phyloP scores from a whole-genome alignment of 2,113 vertebrate genomes.

The Sebastes schlegelii region DNA sequence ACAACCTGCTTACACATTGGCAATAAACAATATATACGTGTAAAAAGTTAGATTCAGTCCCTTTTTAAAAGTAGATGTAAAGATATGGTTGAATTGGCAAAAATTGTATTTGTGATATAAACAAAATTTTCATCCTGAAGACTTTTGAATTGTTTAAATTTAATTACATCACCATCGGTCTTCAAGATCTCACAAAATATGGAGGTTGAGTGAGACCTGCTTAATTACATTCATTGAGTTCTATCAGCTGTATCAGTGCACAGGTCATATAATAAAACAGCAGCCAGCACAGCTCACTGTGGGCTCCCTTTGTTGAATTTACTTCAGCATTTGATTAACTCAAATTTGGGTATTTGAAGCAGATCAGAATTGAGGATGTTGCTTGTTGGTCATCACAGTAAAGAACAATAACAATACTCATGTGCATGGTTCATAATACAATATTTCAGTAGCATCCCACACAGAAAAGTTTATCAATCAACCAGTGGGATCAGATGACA shows the following conservation, averaged over 20 bases:
- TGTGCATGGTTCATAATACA: background rate
- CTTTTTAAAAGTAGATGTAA: background rate
- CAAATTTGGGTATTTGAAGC: background rate
- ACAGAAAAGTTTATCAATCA: background rate
- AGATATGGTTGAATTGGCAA: no score
- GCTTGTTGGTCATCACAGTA: background rate
- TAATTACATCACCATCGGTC: background rate
- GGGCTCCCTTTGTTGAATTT: background rate
- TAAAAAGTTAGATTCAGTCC: no score
- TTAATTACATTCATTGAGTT: background rate
- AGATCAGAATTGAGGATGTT: background rate
- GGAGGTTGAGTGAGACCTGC: background rate
- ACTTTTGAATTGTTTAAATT: background rate
- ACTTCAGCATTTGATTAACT: background rate
- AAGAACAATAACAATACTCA: background rate
- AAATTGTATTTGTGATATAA: background rate
- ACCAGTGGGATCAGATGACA: background rate
- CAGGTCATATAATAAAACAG: no score
- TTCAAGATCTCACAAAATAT: background rate
- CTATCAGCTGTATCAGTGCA: no score
- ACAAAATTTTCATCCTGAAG: background rate
- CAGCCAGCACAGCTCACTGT: no score
- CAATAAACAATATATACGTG: no score
- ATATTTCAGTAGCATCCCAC: background rate
- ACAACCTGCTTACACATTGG: no score